phyloP scores from a whole-genome alignment of 2,113 vertebrate species.

The Seriola aureovittata region DNA sequence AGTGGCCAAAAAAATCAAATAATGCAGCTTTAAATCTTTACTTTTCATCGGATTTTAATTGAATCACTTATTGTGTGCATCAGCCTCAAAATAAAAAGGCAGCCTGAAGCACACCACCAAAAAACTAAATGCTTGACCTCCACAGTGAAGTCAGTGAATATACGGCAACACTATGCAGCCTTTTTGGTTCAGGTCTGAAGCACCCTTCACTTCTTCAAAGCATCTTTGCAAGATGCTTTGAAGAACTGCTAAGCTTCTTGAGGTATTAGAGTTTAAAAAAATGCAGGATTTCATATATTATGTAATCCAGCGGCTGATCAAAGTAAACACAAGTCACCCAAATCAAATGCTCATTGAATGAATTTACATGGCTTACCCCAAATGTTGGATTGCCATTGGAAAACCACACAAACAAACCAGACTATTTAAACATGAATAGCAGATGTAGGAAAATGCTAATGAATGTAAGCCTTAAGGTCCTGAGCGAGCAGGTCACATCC shows the following conservation, averaged over 20 bases:
- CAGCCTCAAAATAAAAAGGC: background rate
- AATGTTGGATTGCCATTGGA: constrained; percentile 31
- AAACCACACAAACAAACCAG: constrained; percentile 23
- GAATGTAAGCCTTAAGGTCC: constrained; percentile 21
- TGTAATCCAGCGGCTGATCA: constrained; percentile 58
- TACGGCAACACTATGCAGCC: background rate
- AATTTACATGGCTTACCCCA: constrained; percentile 23
- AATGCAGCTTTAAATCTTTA: background rate
- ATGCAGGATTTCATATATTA: constrained; percentile 57
- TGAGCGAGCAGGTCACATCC: background rate
- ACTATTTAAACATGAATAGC: background rate
- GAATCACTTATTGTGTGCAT: background rate
- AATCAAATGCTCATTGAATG: constrained; percentile 40
- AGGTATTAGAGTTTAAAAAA: constrained; percentile 54
- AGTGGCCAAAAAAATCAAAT: background rate
- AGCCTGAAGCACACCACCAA: background rate
- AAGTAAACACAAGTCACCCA: constrained; percentile 58
- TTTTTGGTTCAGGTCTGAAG: constrained; percentile 31
- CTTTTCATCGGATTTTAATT: background rate
- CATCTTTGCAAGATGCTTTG: constrained; percentile 43
- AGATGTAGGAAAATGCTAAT: background rate
- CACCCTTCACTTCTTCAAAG: constrained; percentile 36
- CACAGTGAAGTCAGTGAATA: background rate
- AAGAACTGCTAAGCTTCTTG: constrained; percentile 55
- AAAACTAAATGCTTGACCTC: background rate